Conservation (phyloP, 2,888 invertebrate genomes). For the Galeopsomyia nigrocyanea region DNA sequence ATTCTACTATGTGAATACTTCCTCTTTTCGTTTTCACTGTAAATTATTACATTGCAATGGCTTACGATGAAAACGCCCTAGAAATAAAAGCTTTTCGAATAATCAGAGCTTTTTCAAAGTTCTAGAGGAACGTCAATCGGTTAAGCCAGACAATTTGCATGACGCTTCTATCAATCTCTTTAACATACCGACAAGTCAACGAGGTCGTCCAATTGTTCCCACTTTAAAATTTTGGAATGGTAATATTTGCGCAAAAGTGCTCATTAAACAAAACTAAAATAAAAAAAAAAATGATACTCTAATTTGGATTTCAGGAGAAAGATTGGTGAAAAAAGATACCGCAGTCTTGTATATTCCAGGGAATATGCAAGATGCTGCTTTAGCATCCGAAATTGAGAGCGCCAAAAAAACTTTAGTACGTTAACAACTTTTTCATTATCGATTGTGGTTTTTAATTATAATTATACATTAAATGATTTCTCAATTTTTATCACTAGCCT, state of each 20-base stretch:
- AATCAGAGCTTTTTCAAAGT: conserved; percentile 5
- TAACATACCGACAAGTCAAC: conserved; percentile 53
- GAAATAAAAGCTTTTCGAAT: neutral
- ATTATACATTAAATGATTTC: neutral
- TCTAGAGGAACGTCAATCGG: neutral
- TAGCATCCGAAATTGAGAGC: neutral
- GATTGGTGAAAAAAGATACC: conserved; percentile 53
- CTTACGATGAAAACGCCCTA: no score
- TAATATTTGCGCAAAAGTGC: conserved; percentile 30
- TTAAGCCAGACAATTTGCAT: neutral
- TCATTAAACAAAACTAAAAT: neutral
- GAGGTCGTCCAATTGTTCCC: conserved; percentile 58
- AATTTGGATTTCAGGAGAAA: conserved; percentile 53
- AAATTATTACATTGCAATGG: neutral
- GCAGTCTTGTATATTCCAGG: conserved; percentile 55
- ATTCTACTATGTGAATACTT: neutral
- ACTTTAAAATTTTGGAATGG: conserved; percentile 59
- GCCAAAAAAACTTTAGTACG: conserved; percentile 12
- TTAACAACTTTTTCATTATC: neutral
- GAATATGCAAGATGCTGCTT: neutral
- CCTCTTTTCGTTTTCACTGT: neutral
- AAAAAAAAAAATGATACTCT: conserved; percentile 2
- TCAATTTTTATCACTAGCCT: neutral
- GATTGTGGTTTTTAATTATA: neutral
- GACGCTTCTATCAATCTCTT: conserved; percentile 41